Evolutionary conservation across 2,113 vertebrate genomes (phyloP).

Genomic region (Osmerus mordax): DNA sequence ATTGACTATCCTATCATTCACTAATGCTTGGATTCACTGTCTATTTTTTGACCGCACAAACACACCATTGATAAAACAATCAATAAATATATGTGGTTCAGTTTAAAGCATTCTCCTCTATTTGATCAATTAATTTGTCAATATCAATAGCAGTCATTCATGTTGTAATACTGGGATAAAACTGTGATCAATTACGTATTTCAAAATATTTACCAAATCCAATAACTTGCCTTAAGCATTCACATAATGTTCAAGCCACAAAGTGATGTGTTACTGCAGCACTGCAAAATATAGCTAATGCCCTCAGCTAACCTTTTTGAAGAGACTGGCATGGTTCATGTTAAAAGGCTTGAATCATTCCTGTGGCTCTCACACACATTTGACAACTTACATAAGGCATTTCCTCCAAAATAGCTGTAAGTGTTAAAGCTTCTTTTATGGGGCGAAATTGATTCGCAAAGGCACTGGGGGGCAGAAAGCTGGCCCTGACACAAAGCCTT

Average conservation of each 20-base stretch:
- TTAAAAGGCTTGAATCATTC: slow-evolving; percentile 71
- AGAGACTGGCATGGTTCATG: slow-evolving; percentile 61
- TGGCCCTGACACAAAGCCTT: slow-evolving; percentile 72
- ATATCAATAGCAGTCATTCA: too few relatives aligned
- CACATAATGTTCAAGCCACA: too few relatives aligned
- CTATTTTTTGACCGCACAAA: not conserved
- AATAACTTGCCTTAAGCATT: too few relatives aligned
- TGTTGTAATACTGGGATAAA: too few relatives aligned
- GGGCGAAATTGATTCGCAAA: slow-evolving; percentile 77
- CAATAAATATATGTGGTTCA: too few relatives aligned
- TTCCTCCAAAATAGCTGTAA: slow-evolving; percentile 77
- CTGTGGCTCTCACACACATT: slow-evolving; percentile 57
- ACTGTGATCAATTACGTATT: too few relatives aligned
- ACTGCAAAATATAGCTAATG: slow-evolving; percentile 56
- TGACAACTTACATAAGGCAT: slow-evolving; percentile 75
- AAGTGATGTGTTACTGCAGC: not conserved
- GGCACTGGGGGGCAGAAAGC: slow-evolving; percentile 66
- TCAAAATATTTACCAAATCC: too few relatives aligned
- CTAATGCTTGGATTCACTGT: not conserved
- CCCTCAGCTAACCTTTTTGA: slow-evolving; percentile 63
- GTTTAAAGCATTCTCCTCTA: too few relatives aligned
- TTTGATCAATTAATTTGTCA: too few relatives aligned
- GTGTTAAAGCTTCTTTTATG: slow-evolving; percentile 77
- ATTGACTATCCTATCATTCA: not conserved
- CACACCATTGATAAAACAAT: too few relatives aligned